Evolutionary conservation across 2,113 vertebrate species (phyloP).

Genomic region (Xyliphius kryptos): DNA sequence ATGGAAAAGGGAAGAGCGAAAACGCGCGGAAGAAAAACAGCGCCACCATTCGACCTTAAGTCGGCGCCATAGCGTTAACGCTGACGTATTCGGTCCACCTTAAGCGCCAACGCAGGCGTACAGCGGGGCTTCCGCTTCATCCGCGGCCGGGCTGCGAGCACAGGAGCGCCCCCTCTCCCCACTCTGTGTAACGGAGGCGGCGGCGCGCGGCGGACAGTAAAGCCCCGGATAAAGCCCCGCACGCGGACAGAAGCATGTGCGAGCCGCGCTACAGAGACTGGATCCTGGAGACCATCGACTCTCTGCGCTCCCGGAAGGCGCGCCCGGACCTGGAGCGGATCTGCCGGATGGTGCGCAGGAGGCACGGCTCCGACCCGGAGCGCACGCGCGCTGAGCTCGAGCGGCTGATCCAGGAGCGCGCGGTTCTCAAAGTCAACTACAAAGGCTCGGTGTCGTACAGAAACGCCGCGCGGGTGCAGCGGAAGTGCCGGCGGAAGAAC

Average conservation of each 20-base stretch:
- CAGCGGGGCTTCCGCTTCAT: slow-evolving; percentile 64
- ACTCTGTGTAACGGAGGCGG: slow-evolving; percentile 53
- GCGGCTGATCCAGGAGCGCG: slow-evolving; percentile 82
- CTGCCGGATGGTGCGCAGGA: slow-evolving; percentile 85
- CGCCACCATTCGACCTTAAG: slow-evolving; percentile 65
- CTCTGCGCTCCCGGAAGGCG: slow-evolving; percentile 84
- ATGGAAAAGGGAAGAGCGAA: too few species aligned
- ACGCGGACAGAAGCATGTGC: slow-evolving; percentile 56
- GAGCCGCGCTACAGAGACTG: slow-evolving; percentile 79
- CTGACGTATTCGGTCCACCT: slow-evolving; percentile 54
- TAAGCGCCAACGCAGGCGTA: slow-evolving; percentile 66
- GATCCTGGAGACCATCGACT: slow-evolving; percentile 90
- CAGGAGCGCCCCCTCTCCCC: slow-evolving; percentile 61
- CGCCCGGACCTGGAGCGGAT: slow-evolving; percentile 88
- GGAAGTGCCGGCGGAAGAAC: slow-evolving; percentile 66
- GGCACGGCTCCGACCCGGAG: slow-evolving; percentile 83
- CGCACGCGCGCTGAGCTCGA: slow-evolving; percentile 84
- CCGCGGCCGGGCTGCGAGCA: slow-evolving; percentile 61
- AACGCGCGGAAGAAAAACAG: background rate
- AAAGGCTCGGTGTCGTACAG: too few species aligned
- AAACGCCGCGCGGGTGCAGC: slow-evolving; percentile 78
- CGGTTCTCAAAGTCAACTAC: slow-evolving; percentile 85
- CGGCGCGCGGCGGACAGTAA: slow-evolving; percentile 58
- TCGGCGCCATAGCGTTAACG: slow-evolving; percentile 28
- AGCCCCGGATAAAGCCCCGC: too few species aligned